A percentile compares a stretch with the other conserved stretches of the same genome.
Conservation (phyloP, 2,888 invertebrate genomes). For the Ennomos quercinarius region DNA sequence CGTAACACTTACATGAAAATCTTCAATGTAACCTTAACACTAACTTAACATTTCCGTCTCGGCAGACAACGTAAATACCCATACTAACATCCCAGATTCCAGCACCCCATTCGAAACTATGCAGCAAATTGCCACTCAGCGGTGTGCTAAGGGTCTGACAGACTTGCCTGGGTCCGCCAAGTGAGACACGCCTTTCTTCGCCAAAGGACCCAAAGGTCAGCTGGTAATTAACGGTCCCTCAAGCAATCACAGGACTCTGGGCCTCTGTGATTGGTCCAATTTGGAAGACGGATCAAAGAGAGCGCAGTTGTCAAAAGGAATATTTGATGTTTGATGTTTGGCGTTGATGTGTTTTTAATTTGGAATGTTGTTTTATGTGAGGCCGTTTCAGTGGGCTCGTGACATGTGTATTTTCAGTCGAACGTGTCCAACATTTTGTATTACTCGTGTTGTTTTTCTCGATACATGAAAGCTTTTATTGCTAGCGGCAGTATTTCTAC, state of each 20-base stretch:
- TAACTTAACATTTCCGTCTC: conserved; percentile 46
- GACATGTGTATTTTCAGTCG: conserved; percentile 7
- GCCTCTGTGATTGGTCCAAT: conserved; percentile 76
- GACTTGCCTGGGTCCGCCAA: conserved; percentile 23
- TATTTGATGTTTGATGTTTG: conserved; percentile 73
- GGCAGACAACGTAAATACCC: conserved; percentile 42
- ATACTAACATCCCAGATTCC: conserved; percentile 45
- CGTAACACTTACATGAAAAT: no score
- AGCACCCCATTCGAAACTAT: conserved; percentile 48
- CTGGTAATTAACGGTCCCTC: conserved; percentile 81
- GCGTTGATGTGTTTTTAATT: conserved; percentile 59
- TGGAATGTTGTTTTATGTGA: conserved; percentile 45
- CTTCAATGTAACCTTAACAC: conserved; percentile 27
- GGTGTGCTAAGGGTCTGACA: conserved; percentile 57
- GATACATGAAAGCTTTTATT: conserved; percentile 7
- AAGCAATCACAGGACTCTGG: conserved; percentile 73
- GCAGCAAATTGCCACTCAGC: conserved; percentile 70
- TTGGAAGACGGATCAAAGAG: conserved; percentile 74
- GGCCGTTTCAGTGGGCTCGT: conserved; percentile 11
- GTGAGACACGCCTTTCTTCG: conserved; percentile 62
- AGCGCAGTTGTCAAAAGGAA: conserved; percentile 79
- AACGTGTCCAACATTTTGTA: conserved; percentile 4
- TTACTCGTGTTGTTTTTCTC: conserved; percentile 2
- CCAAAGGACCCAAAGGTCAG: conserved; percentile 69
- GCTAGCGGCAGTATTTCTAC: no score